A percentile compares a stretch with the other conserved stretches of the same genome.
phyloP scores from a whole-genome alignment of 2,113 vertebrate genomes.

The Oenanthe melanoleuca region DNA sequence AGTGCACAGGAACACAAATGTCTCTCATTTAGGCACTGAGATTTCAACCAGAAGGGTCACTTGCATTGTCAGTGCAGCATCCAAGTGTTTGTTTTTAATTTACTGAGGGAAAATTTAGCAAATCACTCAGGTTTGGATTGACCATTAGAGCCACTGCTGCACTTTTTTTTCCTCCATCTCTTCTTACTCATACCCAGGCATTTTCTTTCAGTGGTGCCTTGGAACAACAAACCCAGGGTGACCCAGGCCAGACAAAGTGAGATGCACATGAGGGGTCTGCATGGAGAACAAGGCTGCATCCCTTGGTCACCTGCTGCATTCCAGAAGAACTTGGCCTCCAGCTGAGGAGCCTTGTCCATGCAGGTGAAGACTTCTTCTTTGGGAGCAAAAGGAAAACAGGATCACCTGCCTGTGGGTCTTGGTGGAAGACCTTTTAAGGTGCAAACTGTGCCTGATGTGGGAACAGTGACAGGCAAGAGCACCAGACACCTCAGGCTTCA shows the following conservation, averaged over 20 bases:
- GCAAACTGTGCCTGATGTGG: not conserved
- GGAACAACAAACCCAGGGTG: not conserved
- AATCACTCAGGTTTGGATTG: not conserved
- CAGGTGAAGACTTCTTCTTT: not conserved
- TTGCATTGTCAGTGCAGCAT: accelerated
- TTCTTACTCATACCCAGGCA: not conserved
- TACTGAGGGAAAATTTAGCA: not conserved
- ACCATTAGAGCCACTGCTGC: not conserved
- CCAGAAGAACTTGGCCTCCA: not conserved
- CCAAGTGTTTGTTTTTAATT: not conserved
- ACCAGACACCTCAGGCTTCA: not conserved
- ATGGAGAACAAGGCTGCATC: accelerated
- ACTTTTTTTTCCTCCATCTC: not conserved
- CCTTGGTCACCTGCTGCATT: not conserved
- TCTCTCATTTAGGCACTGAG: not conserved
- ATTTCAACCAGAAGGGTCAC: not conserved
- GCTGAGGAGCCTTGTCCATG: not conserved
- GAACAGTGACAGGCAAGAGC: not conserved
- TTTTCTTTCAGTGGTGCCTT: not conserved
- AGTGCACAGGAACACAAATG: not conserved
- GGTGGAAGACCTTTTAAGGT: not conserved
- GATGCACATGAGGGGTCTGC: not conserved
- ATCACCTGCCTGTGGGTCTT: not conserved
- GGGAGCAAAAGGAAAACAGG: not conserved
- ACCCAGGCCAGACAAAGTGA: not conserved